Evolutionary conservation across 2,888 invertebrate species (phyloP), one percentile per base, ranked within the genome.

Genomic region (Anagyrus pseudococci): DNA sequence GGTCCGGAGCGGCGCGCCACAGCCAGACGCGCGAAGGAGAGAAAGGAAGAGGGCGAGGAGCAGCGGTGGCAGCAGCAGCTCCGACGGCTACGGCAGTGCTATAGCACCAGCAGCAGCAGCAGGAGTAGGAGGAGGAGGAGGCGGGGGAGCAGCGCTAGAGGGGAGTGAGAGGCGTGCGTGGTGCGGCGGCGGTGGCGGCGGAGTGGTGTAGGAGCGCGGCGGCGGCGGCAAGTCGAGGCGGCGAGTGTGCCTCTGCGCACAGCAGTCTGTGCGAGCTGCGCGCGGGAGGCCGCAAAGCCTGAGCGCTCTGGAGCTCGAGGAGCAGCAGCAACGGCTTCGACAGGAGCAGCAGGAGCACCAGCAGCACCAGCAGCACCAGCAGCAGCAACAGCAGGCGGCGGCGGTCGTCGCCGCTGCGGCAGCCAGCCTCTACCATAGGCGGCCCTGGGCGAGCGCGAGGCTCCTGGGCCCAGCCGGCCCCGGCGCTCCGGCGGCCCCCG

Each of bases 231-330:
- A n/a, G n/a, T n/a, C n/a, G n/a, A n/a, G n/a, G n/a, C n/a, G n/a
- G n/a, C n/a, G n/a, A n/a, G n/a, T n/a, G n/a, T n/a, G n/a, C n/a
- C n/a, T n/a, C n/a, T n/a, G n/a, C n/a, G n/a, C n/a, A n/a, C n/a
- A n/a, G n/a, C n/a, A n/a, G n/a, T n/a, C n/a, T n/a, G n/a, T n/a
- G n/a, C n/a, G n/a, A n/a, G n/a, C n/a, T n/a, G n/a, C n/a, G n/a
- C n/a, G n/a, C n/a, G n/a, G n/a, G n/a, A n/a, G n/a, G n/a, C n/a
- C n/a, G n/a, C n/a, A n/a, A 37, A 37, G 33, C 33, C 33, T 37
- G 33, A 37, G 33, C 33, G 65, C 65, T 66, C 66, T 66, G 66
- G 66, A 66, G 66, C 49, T 62, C 62, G 66, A 66, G 61, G 64
- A 52, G 66, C 66, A 66, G 43, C 60, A 49, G 47, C 65, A 65